These are phyloP conservation scores for Cottus gobio DNA, from an alignment of 2,113 vertebrate genomes.

Conservation along the genomic window DNA sequence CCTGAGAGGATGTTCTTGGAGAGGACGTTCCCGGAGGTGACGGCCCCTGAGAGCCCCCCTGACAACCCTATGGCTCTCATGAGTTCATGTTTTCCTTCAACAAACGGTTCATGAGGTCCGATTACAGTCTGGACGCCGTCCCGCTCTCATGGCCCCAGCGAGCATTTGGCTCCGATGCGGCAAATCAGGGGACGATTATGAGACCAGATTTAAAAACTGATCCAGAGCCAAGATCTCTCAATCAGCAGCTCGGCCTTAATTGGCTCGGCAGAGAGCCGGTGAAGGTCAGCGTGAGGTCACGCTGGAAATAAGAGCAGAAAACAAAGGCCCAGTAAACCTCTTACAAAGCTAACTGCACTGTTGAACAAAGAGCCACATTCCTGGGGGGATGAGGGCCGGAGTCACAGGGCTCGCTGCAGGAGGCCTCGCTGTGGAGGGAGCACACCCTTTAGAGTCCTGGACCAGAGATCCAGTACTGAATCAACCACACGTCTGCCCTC, in stretches of 20 bases:
- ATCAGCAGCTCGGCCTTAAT: constrained; percentile 24
- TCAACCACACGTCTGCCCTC: background rate
- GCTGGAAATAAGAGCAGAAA: constrained; percentile 35
- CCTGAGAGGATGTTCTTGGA: too few species aligned
- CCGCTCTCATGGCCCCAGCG: background rate
- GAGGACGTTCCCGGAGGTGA: too few species aligned
- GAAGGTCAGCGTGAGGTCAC: constrained; percentile 6
- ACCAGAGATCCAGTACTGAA: background rate
- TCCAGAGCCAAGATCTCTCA: background rate
- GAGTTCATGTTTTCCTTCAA: too few species aligned
- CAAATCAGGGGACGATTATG: background rate
- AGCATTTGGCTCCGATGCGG: background rate
- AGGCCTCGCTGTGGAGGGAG: constrained; percentile 6
- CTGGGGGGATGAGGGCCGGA: constrained; percentile 54
- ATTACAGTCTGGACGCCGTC: constrained; percentile 7
- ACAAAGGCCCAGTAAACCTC: constrained; percentile 57
- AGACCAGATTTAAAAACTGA: constrained; percentile 21
- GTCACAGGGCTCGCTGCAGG: constrained; percentile 50
- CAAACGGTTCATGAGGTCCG: background rate
- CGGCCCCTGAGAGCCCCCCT: too few species aligned
- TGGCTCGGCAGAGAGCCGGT: constrained; percentile 37
- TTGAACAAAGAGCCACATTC: constrained; percentile 60
- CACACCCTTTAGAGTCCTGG: background rate
- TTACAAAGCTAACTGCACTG: constrained; percentile 58
- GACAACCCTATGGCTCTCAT: too few species aligned